Evolutionary conservation across 2,113 vertebrate species (phyloP).

Genomic region (Gymnorhina tibicen): DNA sequence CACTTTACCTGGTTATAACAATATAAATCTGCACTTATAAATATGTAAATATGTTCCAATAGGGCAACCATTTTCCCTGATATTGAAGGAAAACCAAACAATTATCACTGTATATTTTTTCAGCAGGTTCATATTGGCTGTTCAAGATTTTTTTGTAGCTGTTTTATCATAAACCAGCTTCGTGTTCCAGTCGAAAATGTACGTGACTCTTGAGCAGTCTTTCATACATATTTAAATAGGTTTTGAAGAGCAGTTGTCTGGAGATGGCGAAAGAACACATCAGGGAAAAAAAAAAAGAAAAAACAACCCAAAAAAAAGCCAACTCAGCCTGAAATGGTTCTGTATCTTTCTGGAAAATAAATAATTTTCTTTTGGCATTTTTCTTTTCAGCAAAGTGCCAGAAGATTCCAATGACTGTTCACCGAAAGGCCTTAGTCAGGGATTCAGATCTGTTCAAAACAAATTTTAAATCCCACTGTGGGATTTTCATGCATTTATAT

Average conservation of each 20-base stretch:
- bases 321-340: neutral
- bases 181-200: neutral
- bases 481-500: neutral
- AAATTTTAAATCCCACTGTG: neutral
- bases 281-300: neutral
- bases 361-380: constrained; percentile 10
- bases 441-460: neutral
- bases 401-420: constrained; percentile 9
- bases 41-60: neutral
- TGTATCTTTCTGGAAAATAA: neutral
- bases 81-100: neutral
- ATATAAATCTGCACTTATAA: neutral
- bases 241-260: constrained; percentile 9
- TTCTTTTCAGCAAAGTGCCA: neutral
- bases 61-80: neutral
- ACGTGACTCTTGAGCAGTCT: neutral
- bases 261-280: neutral
- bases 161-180: neutral
- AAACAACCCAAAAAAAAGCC: neutral
- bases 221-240: constrained; percentile 26
- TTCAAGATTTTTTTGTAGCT: neutral
- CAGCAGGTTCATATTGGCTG: neutral
- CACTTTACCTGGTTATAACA: neutral
- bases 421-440: neutral
- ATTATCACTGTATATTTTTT: neutral